Conservation (phyloP, 2,113 vertebrate genomes). For the Pipa parva region DNA sequence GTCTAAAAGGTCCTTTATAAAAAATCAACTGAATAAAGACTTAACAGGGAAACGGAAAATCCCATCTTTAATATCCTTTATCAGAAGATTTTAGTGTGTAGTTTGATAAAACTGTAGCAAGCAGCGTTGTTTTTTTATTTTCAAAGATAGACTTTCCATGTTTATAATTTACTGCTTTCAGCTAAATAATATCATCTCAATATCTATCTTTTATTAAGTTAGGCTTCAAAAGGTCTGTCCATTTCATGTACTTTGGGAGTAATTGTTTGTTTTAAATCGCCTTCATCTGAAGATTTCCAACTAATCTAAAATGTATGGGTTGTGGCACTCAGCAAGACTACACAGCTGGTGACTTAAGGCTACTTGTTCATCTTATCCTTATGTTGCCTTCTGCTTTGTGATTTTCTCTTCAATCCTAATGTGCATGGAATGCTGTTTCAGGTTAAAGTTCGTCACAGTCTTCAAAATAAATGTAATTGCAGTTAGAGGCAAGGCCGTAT, state of each 20-base stretch:
- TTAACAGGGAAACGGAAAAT: too few relatives aligned
- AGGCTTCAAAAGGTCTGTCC: constrained; percentile 6
- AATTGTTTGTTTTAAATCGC: constrained; percentile 53
- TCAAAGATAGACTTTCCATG: too few relatives aligned
- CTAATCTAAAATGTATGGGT: constrained; percentile 53
- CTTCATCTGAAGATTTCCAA: constrained; percentile 50
- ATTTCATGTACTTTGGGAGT: not conserved
- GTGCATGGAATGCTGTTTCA: constrained; percentile 53
- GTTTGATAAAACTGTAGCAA: not conserved
- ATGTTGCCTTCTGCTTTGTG: constrained; percentile 62
- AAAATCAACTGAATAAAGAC: too few relatives aligned
- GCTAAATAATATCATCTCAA: not conserved
- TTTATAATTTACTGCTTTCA: fast-evolving
- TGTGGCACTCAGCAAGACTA: constrained; percentile 66
- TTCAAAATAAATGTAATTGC: constrained; percentile 47
- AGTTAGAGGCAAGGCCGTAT: constrained; percentile 46
- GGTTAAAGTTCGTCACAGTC: constrained; percentile 49
- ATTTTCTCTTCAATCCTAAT: constrained; percentile 51
- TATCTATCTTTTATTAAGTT: not conserved
- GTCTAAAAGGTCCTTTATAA: too few relatives aligned
- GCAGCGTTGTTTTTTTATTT: not conserved
- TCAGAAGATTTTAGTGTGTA: not conserved
- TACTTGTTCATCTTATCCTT: constrained; percentile 70
- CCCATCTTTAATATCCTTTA: too few relatives aligned
- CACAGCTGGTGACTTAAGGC: constrained; percentile 67